These are phyloP conservation scores for Prosapia bicincta DNA, from an alignment of 2,888 invertebrate genomes.

Conservation along the genomic window DNA sequence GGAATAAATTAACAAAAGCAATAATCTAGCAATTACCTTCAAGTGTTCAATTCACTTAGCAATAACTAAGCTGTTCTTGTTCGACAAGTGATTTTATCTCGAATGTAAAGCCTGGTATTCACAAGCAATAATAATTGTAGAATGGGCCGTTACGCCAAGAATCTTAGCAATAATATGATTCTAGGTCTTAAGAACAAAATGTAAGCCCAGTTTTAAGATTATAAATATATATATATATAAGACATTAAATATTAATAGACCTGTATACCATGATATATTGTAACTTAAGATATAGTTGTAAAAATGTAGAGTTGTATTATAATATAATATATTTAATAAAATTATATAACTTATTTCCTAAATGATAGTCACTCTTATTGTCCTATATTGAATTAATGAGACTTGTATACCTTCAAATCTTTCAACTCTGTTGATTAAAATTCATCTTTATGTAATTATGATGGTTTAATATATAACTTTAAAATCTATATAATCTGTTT, in stretches of 20 bases:
- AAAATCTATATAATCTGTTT: no score
- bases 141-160: conserved; percentile 6
- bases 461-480: no score
- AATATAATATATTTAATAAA: not conserved
- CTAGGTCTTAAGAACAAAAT: not conserved
- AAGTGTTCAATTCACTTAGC: conserved; percentile 19
- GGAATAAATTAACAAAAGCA: conserved; percentile 1
- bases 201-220: not conserved
- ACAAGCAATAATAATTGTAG: conserved; percentile 31
- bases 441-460: no score
- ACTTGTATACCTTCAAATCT: no score
- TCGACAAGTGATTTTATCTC: conserved; percentile 28
- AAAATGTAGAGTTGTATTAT: not conserved
- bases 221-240: not conserved
- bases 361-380: not conserved
- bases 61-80: conserved; percentile 9
- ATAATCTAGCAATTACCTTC: conserved; percentile 4
- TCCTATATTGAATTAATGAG: conserved; percentile 1
- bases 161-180: not conserved
- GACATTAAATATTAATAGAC: not conserved
- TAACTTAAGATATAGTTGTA: not conserved
- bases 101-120: conserved; percentile 30
- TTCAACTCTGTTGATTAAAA: no score
- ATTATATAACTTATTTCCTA: not conserved
- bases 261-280: not conserved